Base-by-base conservation (phyloP, 64 coral and sea anemone species). In the Pocillopora damicornis region DNA sequence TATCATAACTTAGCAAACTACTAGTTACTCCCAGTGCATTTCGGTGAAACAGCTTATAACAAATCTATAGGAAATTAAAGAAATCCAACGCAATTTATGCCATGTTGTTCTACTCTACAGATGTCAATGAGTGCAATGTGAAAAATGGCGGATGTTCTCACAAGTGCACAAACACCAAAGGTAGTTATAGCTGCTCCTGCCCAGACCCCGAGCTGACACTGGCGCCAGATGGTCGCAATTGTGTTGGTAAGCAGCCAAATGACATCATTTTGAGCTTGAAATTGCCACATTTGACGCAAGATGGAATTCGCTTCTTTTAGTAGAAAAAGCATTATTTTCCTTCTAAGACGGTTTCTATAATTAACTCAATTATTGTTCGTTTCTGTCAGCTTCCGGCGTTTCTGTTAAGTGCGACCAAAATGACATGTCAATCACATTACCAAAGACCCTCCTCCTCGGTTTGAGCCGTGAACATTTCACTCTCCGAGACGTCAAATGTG, bases 401-500 rank as follows among this genome's bases (percentile, higher is more conserved):
- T 77, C 75, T 15, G 75, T 77, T 0, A 20, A 77, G 56, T 77
- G 75, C 16, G 2, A 20, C 18, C 75, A 77, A 77, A 77, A 77
- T 13, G 16, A 77, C 4, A 77, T 77, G 75, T 77, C 75, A 51
- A 77, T 77, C 37, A 77, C 75, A 9, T 38, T 77, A 17, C 75
- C 75, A 4, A 77, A 77, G 37, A 16, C 37, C 20, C 75, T 77
- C 42, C 42, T 77, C 15, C 75, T 77, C 42, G 37, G 75, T 6
- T 77, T 77, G 16, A 77, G 51, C 16, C 42, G 42, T 69, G 63
- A 87, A 38, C 74, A 91, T 78, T 62, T 91, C 45, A 82, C 76
- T 5, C 89, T 91, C 60, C 74, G 74, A 30, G 78, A 71, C 45
- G 82, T 35, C 11, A 78, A 64, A 0, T 91, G 89, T 61, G 89